Conservation (phyloP, 1,140 invertebrate species). For the Brachionus sp. region DNA sequence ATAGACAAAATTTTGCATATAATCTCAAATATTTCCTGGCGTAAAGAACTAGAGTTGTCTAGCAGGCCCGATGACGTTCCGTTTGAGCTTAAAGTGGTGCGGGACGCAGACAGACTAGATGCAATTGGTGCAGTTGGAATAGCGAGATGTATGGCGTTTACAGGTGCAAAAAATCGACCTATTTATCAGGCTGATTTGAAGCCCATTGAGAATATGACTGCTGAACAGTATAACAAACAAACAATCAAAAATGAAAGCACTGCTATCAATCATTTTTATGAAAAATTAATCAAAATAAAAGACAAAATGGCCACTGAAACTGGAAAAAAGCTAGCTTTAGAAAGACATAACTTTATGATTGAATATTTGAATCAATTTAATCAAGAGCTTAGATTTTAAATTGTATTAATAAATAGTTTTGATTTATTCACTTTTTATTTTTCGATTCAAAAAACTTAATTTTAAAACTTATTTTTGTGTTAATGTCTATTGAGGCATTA, state of each 20-base stretch:
- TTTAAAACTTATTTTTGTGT: no score
- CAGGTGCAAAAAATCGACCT: slow-evolving; percentile 20
- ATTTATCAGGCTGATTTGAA: background rate
- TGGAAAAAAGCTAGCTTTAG: background rate
- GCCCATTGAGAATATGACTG: slow-evolving; percentile 37
- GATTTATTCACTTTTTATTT: no score
- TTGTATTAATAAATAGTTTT: background rate
- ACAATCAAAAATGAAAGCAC: slow-evolving; percentile 41
- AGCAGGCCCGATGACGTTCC: background rate
- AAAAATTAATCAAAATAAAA: slow-evolving; percentile 27
- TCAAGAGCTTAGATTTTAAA: background rate
- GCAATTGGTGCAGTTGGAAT: slow-evolving; percentile 35
- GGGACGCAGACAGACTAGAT: slow-evolving; percentile 34
- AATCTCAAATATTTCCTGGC: slow-evolving; percentile 28
- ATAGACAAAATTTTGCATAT: slow-evolving; percentile 5
- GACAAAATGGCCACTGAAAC: slow-evolving; percentile 28
- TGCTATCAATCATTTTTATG: slow-evolving; percentile 39
- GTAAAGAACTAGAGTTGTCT: background rate
- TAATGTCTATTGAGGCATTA: no score
- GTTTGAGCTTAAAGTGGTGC: slow-evolving; percentile 17
- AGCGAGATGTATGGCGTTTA: slow-evolving; percentile 11
- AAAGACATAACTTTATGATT: slow-evolving; percentile 31
- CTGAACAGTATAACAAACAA: slow-evolving; percentile 42
- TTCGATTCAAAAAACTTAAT: no score
- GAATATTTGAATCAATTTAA: slow-evolving; percentile 27